Evolutionary conservation across 2,797 vertebrate genomes (phyloP), one percentile per base, ranked within the genome.

Genomic region (Chrosomus eos): DNA sequence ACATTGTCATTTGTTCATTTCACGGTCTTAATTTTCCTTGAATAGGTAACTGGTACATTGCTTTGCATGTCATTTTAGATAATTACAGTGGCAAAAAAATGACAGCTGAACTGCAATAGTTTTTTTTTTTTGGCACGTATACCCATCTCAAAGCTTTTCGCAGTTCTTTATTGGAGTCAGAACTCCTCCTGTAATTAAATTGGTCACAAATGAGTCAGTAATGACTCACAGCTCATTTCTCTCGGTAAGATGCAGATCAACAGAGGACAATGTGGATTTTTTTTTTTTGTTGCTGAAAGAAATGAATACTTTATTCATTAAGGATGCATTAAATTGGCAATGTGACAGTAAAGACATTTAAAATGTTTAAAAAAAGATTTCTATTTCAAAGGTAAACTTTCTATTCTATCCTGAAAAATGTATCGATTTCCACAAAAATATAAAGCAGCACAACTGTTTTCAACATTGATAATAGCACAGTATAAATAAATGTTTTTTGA

Each of bases 101-200:
- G 13, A 62, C 53, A 31, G 14, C n/a, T 43, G 36, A 71, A 68
- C 9, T 1, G 16, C 3, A 18, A 40, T 21, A 26, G 23, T 3
- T 48, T 53, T 18, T 16, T 16, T 18, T 28, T 36, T 60, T 45
- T 33, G 53, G 53, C 26, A 18, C 11, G 36, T 5, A 19, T 8
- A 72, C 53, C 66, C 79, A 48, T 45, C 21, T 84, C 36, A 36
- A 53, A 79, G 75, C 68, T 73, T 81, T 33, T 45, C 62, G 10
- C 31, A 53, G 55, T 74, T 71, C 21, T 33, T 71, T 7, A 84
- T 77, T 71, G 72, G 26, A 45, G 38, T 19, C 64, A 70, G 71
- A 76, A 72, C 53, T 66, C 33, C 43, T 71, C 55, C 72, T 31
- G 55, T 81, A 84, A 85, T 81, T 72, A 84, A 87, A 67, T 13